Base-by-base conservation (phyloP, 2,797 vertebrate genomes). In the Pipistrellus kuhlii region DNA sequence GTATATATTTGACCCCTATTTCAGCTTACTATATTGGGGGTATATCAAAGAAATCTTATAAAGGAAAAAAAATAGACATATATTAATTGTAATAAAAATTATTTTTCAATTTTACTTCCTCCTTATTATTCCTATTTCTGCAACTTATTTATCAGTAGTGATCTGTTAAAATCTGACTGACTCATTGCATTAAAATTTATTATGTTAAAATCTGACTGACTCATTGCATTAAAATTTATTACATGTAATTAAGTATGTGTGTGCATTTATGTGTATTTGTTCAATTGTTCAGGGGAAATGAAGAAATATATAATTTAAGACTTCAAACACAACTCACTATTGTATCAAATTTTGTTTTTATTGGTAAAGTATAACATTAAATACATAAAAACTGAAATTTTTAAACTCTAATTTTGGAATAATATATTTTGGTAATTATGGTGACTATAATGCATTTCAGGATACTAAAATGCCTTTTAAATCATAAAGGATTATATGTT, bases 291-390 rank as follows among this genome's bases (percentile, higher is more conserved):
- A 62, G n/a, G 18, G 30, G 13, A 38, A 90, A 32, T 59, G 68
- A 85, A 77, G 38, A 17, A 59, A 90, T 82, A 38, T 88, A 44
- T 89, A 69, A 83, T 88, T 82, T 93, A 57, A 71, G 32, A 72
- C 5, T 30, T 80, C 38, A 91, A 85, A 59, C 3, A 69, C 30
- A 72, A 77, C 0, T 71, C 75, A 48, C 15, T 1, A 59, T 48
- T 51, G 51, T 59, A 82, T 32, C 5, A 17, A 84, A 46, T 46
- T 92, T 88, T 64, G n/a, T 73, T 89, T 76, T 93, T 87, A 77
- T 57, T 83, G 51, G 11, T 94, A 62, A 73, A 82, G 3, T 64
- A 73, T 57, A 68, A 69, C 87, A 51, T 68, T 64, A 76, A 48
- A 20, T 12, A 41, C n/a, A 27, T 57, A 72, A 53, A 59, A 85